Base-by-base conservation (phyloP, 2,113 vertebrate genomes). In the Leucopsar rothschildi region DNA sequence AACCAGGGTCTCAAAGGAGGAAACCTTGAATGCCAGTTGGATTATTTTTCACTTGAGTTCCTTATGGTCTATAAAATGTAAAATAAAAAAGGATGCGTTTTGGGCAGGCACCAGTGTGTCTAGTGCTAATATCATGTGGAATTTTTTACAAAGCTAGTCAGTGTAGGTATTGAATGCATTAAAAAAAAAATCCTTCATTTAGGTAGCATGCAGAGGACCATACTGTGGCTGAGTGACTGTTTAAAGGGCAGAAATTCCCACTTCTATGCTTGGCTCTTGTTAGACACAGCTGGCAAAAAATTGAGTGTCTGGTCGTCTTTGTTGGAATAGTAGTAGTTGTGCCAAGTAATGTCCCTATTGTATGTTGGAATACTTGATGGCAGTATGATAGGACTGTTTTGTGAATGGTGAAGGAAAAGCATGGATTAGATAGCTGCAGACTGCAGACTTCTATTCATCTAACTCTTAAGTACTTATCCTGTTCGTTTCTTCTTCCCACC, bases 241-340 rank as follows among this genome's bases (percentile, higher is more conserved):
- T 63, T 71, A 72, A 81, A 90, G 82, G 28, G 53, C 61, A 80
- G 59, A 69, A 89, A 69, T 91, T 76, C 20, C 10, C 21, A 21
- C 40, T 69, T 84, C 19, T 2, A 2, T 50, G 31, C 53, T 82
- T 8, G 19, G 8, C 27, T 87, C 44, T 89, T 89, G 35, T 79
- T 91, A 71, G 33, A 45, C 25, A 19, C 14, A 80, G 37, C 71
- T 92, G 59, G 61, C 37, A 57, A 42, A 63, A 80, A 69, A 57
- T 1, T 3, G 53, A 23, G 40, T 79, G 25, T 53, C 31, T 86
- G 37, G 20, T 63, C 0, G 0, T 61, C 40, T 69, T 59, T 28
- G 23, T 39, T 82, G 75, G 39, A 87, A 25, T 71, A 70, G 39
- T 39, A 22, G 15, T 50, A 56, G 24, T 29, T 12, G 17, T 82